Conservation (phyloP, 2,113 vertebrate genomes). For the Acanthisitta chloris region DNA sequence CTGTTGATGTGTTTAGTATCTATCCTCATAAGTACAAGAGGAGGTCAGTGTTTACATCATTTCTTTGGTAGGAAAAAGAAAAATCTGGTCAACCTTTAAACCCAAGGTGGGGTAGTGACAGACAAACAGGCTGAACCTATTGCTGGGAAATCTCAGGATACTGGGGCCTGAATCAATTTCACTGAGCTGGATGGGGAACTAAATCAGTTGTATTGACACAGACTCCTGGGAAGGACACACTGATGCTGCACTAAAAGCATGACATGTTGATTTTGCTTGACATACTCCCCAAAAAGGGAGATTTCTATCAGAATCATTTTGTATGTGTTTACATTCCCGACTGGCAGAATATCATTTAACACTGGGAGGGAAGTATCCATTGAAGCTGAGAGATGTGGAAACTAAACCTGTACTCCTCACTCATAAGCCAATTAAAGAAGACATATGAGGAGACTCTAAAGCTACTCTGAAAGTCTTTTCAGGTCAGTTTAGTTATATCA, state of each 20-base stretch:
- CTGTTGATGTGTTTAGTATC: neutral
- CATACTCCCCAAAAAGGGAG: neutral
- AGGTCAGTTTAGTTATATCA: neutral
- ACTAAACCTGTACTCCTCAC: neutral
- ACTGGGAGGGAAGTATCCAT: neutral
- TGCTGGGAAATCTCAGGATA: neutral
- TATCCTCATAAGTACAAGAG: neutral
- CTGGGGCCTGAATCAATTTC: neutral
- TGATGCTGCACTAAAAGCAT: neutral
- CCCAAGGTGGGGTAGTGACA: neutral
- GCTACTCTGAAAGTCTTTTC: neutral
- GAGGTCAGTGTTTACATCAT: neutral
- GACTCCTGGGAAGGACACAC: neutral
- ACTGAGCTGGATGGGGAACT: neutral
- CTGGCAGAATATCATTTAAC: neutral
- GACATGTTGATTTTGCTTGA: neutral
- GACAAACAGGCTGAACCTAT: neutral
- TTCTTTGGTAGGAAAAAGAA: neutral
- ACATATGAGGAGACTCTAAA: neutral
- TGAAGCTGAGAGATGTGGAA: neutral
- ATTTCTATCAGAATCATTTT: neutral
- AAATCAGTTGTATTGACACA: neutral
- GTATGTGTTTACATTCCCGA: neutral
- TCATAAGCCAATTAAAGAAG: neutral
- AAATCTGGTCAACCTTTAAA: neutral